Conservation (phyloP, 2,797 vertebrate genomes). For the Siniperca undulata region DNA sequence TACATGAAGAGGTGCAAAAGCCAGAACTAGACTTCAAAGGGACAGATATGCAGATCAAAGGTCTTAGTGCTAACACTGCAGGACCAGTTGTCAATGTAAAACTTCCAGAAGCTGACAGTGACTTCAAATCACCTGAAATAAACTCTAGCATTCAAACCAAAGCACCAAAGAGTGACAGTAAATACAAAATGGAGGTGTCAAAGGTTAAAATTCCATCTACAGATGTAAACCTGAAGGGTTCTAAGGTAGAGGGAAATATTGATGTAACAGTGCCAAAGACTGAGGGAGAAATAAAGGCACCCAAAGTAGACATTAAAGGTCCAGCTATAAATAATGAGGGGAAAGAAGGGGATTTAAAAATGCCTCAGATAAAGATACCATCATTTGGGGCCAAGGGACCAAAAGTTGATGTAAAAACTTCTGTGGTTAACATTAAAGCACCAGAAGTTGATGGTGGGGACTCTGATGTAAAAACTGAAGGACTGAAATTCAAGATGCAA, state of each 20-base stretch:
- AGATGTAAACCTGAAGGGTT: slow-evolving; percentile 7
- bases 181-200: slow-evolving; percentile 21
- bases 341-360: slow-evolving; percentile 15
- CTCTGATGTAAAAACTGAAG: background rate
- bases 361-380: slow-evolving; percentile 29
- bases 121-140: slow-evolving; percentile 13
- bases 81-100: slow-evolving; percentile 1
- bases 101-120: slow-evolving; percentile 7
- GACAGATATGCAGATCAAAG: slow-evolving; percentile 16
- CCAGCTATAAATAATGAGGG: slow-evolving; percentile 35
- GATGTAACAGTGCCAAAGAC: slow-evolving; percentile 29
- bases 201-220: slow-evolving; percentile 21
- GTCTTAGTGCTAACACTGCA: slow-evolving; percentile 11
- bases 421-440: slow-evolving; percentile 8
- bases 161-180: slow-evolving; percentile 29
- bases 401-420: background rate
- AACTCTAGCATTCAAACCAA: slow-evolving; percentile 20
- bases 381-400: slow-evolving; percentile 17
- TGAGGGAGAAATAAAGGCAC: slow-evolving; percentile 52
- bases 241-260: slow-evolving; percentile 6
- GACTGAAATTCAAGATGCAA: slow-evolving; percentile 5
- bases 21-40: slow-evolving; percentile 20
- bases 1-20: slow-evolving; percentile 13
- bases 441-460: background rate
- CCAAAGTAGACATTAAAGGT: slow-evolving; percentile 33